phyloP scores from a whole-genome alignment of 1,140 invertebrate genomes.

The Bombus balteatus region DNA sequence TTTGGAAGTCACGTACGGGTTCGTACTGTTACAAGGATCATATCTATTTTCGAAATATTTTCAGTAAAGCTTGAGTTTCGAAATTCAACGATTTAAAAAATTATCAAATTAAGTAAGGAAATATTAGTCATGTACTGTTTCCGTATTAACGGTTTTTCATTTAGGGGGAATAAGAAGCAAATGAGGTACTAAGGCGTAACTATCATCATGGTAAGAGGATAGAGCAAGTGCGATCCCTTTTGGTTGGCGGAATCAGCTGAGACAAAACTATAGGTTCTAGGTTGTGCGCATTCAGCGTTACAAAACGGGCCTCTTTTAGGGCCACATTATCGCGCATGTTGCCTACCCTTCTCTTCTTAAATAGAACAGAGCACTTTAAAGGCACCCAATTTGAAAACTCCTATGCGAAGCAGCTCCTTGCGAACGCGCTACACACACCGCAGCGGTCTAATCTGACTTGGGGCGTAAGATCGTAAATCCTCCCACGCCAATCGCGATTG shows the following conservation, averaged over 20 bases:
- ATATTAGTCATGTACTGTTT: not conserved
- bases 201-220: not conserved
- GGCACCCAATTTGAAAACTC: constrained; percentile 53
- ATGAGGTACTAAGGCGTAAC: not conserved
- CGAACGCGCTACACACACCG: constrained; percentile 53
- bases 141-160: not conserved
- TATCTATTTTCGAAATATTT: not conserved
- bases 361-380: constrained; percentile 54
- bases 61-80: not conserved
- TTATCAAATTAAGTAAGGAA: no score
- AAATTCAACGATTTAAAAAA: not conserved
- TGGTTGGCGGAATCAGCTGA: not conserved
- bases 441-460: constrained; percentile 62
- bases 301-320: constrained; percentile 35
- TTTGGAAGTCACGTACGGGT: not conserved
- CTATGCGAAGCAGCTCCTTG: constrained; percentile 42
- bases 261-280: constrained; percentile 58
- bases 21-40: not conserved
- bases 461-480: constrained; percentile 69
- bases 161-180: not conserved
- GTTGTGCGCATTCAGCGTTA: constrained; percentile 35
- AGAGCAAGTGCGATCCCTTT: not conserved
- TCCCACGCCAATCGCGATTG: constrained; percentile 63
- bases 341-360: constrained; percentile 22
- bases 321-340: constrained; percentile 42